Conservation (phyloP, 2,888 invertebrate genomes). For the Cephalotes varians region DNA sequence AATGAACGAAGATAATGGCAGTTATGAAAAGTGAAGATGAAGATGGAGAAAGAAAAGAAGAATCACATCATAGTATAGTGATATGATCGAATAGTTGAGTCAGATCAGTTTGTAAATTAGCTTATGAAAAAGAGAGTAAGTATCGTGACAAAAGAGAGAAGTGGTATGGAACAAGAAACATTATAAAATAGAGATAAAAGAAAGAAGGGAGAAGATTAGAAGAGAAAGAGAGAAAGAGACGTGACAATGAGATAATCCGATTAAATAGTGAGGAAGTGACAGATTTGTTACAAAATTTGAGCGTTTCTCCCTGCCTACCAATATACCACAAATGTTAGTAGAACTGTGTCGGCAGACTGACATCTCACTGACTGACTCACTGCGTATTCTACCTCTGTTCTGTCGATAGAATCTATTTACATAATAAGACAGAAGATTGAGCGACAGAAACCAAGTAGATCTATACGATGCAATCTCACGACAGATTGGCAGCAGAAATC, state of each 20-base stretch:
- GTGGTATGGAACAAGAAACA: constrained; percentile 63
- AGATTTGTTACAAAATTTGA: constrained; percentile 61
- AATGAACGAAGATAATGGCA: background rate
- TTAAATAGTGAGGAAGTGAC: constrained; percentile 41
- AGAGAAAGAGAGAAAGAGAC: constrained; percentile 9
- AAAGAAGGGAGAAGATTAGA: background rate
- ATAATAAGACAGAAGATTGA: too few species aligned
- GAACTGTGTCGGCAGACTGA: too few species aligned
- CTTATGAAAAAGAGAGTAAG: constrained; percentile 77
- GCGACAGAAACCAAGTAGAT: too few species aligned
- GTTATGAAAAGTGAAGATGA: background rate
- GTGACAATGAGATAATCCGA: constrained; percentile 31
- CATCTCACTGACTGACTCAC: too few species aligned
- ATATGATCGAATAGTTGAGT: constrained; percentile 71
- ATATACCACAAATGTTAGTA: too few species aligned
- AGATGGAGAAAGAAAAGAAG: background rate
- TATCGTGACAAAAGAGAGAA: constrained; percentile 63
- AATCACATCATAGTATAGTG: constrained; percentile 49
- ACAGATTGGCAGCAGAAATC: too few species aligned
- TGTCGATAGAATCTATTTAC: too few species aligned
- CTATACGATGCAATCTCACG: too few species aligned
- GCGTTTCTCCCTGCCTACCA: constrained; percentile 15
- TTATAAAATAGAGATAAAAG: constrained; percentile 63
- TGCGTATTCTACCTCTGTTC: too few species aligned
- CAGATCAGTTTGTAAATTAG: constrained; percentile 79